Conservation (phyloP, 2,113 vertebrate species). For the Fregata magnificens region DNA sequence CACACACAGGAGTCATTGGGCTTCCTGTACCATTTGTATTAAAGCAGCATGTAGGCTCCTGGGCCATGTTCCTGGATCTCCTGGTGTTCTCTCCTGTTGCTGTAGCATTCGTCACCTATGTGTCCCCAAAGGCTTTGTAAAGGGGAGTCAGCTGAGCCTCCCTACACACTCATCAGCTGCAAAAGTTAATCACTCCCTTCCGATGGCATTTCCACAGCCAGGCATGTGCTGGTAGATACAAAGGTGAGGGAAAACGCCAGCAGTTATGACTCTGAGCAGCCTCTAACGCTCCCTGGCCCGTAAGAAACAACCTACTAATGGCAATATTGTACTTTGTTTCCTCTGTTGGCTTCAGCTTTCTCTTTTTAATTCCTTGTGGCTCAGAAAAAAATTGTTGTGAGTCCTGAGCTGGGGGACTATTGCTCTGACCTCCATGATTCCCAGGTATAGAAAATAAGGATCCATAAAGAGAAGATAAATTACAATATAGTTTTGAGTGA, state of each 20-base stretch:
- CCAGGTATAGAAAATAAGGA: background rate
- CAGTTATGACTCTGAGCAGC: background rate
- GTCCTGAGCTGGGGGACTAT: background rate
- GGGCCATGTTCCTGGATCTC: background rate
- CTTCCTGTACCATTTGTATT: background rate
- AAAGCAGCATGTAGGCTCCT: background rate
- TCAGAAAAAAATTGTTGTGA: background rate
- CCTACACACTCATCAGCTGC: background rate
- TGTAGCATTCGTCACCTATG: background rate
- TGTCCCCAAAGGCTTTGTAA: background rate
- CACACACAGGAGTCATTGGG: too few species aligned
- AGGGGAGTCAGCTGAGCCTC: background rate
- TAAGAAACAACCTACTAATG: background rate
- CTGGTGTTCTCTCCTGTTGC: background rate
- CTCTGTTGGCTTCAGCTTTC: background rate
- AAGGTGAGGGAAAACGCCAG: background rate
- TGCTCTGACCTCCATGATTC: background rate
- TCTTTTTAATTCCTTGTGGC: background rate
- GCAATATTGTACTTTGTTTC: background rate
- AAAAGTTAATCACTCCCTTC: background rate
- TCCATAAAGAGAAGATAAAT: background rate
- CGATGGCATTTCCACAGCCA: background rate
- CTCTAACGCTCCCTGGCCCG: background rate
- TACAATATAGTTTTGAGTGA: background rate
- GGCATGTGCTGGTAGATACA: background rate